Percentiles rank a stretch among this genome's conserved stretches.
These are phyloP conservation scores for Pteromalus puparum DNA, from an alignment of 1,140 invertebrate genomes.

Conservation along the genomic window DNA sequence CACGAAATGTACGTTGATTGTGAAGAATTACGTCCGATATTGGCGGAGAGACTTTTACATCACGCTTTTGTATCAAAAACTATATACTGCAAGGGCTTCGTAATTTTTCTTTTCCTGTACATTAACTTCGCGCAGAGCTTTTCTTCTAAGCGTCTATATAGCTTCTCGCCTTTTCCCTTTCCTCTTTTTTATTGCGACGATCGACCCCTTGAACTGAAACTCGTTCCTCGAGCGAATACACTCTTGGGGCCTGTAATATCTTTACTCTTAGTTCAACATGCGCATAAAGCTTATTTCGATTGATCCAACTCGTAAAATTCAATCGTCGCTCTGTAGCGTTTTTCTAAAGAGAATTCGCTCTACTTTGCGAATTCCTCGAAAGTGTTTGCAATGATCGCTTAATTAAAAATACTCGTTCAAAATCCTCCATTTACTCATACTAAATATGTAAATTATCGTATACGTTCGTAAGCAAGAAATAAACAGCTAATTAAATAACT, in stretches of 20 bases:
- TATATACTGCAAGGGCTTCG: background rate
- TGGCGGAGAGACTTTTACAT: too few relatives aligned
- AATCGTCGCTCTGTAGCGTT: background rate
- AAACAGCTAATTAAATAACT: too few relatives aligned
- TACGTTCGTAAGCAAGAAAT: too few relatives aligned
- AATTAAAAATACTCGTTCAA: too few relatives aligned
- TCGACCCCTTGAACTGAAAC: conserved; percentile 13
- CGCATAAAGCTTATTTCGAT: conserved; percentile 45
- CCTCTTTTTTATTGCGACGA: conserved; percentile 8
- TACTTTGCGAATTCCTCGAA: background rate
- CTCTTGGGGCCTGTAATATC: conserved; percentile 34
- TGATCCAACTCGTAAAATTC: conserved; percentile 36
- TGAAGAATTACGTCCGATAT: too few relatives aligned
- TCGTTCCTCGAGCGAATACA: conserved; percentile 25
- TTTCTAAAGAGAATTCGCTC: background rate
- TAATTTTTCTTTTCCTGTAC: conserved; percentile 13
- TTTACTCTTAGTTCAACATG: conserved; percentile 36
- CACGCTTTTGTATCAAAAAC: too few relatives aligned
- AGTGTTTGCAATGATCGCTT: too few relatives aligned
- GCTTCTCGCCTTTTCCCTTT: background rate
- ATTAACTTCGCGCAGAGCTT: background rate
- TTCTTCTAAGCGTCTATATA: background rate
- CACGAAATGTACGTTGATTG: too few relatives aligned
- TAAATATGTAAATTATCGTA: too few relatives aligned
- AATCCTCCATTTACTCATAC: too few relatives aligned